These are phyloP conservation scores for Amiota communis DNA, from an alignment of 2,888 invertebrate genomes.

Conservation along the genomic window DNA sequence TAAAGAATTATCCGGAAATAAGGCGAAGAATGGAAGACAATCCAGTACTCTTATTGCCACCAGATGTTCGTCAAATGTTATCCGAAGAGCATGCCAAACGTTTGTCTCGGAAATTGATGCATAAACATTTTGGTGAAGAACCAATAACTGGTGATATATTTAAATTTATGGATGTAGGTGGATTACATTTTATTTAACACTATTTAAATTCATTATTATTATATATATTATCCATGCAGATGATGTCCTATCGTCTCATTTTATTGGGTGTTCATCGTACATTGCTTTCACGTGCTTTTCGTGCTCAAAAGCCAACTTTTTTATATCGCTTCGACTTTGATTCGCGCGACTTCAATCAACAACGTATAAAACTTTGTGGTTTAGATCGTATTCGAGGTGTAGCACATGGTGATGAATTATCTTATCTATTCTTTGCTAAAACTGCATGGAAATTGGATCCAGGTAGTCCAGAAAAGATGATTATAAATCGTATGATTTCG, in stretches of 20 bases:
- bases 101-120: slow-evolving; percentile 63
- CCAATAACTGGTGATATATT: slow-evolving; percentile 37
- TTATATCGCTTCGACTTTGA: slow-evolving; percentile 71
- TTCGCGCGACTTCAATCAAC: slow-evolving; percentile 66
- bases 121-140: slow-evolving; percentile 72
- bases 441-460: slow-evolving; percentile 46
- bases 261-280: slow-evolving; percentile 70
- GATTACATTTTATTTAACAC: not conserved
- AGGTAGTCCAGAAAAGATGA: slow-evolving; percentile 57
- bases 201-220: not conserved
- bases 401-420: slow-evolving; percentile 70
- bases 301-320: slow-evolving; percentile 63
- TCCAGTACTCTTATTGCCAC: slow-evolving; percentile 42
- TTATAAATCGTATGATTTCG: slow-evolving; percentile 64
- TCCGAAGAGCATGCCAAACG: not conserved
- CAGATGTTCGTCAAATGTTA: not conserved
- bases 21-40: slow-evolving; percentile 50
- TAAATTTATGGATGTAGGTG: slow-evolving; percentile 67
- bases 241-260: slow-evolving; percentile 60
- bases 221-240: not conserved
- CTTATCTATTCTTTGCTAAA: slow-evolving; percentile 65
- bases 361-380: slow-evolving; percentile 61
- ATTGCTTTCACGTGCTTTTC: slow-evolving; percentile 57
- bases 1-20: slow-evolving; percentile 34
- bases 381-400: slow-evolving; percentile 61